A percentile compares a stretch with the other conserved stretches of the same genome.
Evolutionary conservation across 1,140 invertebrate species (phyloP).

Genomic region (Rhopalosiphum maidis): DNA sequence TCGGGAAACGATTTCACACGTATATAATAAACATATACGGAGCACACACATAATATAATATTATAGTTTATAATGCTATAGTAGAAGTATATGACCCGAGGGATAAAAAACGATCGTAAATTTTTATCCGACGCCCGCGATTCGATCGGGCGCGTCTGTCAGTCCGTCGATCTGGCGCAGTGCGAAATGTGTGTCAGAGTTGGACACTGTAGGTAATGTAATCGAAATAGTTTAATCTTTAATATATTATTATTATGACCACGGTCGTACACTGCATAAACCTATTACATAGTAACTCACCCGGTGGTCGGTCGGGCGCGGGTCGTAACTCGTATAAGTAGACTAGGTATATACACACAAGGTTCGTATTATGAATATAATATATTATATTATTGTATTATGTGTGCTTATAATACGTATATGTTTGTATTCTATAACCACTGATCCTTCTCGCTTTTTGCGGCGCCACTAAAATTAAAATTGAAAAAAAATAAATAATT

Average conservation of each 20-base stretch:
- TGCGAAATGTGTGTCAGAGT: background rate
- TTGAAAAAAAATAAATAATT: background rate
- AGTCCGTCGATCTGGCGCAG: background rate
- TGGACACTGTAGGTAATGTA: background rate
- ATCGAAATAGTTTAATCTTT: background rate
- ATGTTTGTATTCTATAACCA: background rate
- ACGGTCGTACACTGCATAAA: too few species aligned
- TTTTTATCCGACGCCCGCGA: background rate
- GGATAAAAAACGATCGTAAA: constrained; percentile 2
- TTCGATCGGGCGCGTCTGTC: background rate
- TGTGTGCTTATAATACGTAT: background rate
- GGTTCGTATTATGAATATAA: background rate
- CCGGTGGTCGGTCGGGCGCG: background rate
- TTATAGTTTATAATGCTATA: background rate
- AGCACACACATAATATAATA: background rate
- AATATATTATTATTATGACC: background rate
- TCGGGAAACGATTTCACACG: background rate
- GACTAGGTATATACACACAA: background rate
- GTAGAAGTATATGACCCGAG: background rate
- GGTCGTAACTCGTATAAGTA: background rate
- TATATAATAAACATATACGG: background rate
- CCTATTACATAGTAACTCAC: background rate
- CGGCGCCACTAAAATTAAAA: background rate
- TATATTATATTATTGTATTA: background rate
- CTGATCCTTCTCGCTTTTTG: background rate